Conservation (phyloP, 2,888 invertebrate species). For the Polymixis lichenea region DNA sequence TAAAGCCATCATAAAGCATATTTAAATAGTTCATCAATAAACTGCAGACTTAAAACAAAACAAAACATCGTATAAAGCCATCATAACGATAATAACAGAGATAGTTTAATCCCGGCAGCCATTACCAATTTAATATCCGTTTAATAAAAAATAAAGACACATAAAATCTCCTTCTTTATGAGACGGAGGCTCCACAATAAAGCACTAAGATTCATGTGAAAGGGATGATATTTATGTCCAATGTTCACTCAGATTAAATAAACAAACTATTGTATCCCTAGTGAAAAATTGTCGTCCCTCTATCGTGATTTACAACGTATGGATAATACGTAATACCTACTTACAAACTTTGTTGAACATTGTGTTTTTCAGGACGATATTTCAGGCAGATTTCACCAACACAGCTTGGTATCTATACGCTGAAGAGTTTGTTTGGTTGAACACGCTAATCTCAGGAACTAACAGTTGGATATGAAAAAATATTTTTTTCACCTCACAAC, state of each 20-base stretch:
- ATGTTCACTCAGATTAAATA: conserved; percentile 62
- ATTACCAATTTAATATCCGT: conserved; percentile 41
- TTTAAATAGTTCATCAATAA: conserved; percentile 9
- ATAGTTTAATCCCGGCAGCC: conserved; percentile 29
- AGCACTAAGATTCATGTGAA: conserved; percentile 56
- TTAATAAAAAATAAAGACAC: conserved; percentile 49
- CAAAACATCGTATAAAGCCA: conserved; percentile 4
- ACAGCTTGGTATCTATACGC: not conserved
- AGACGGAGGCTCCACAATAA: conserved; percentile 52
- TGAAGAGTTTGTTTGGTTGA: no score
- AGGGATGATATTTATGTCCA: conserved; percentile 63
- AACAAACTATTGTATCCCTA: conserved; percentile 61
- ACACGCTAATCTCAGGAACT: no score
- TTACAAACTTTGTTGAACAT: conserved; percentile 26
- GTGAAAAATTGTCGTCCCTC: conserved; percentile 62
- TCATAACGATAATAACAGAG: conserved; percentile 17
- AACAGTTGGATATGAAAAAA: no score
- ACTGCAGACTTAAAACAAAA: conserved; percentile 3
- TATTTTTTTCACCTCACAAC: no score
- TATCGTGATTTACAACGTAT: conserved; percentile 55
- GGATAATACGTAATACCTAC: conserved; percentile 49
- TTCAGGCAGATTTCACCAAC: conserved; percentile 24
- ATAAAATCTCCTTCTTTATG: conserved; percentile 45
- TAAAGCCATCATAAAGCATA: not conserved
- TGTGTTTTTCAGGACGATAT: conserved; percentile 38